Conservation (phyloP, 2,797 vertebrate species). For the Scomberomorus guttatus region DNA sequence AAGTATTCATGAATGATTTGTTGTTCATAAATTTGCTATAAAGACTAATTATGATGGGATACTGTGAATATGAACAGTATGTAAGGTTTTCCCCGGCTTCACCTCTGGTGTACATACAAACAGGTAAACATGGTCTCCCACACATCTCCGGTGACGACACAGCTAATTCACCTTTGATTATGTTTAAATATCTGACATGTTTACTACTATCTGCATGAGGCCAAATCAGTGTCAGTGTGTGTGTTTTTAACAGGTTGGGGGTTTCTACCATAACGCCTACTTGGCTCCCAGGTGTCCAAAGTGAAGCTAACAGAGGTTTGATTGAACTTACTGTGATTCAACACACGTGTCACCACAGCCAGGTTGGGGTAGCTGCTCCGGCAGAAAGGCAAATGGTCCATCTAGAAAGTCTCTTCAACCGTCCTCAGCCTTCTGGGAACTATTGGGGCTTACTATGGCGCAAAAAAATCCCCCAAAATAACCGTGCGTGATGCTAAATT, state of each 20-base stretch:
- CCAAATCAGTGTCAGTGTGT: no score
- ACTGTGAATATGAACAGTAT: no score
- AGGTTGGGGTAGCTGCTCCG: slow-evolving; percentile 68
- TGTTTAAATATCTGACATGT: not conserved
- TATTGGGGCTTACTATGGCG: fast-evolving
- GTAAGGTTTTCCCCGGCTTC: no score
- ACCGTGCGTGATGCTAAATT: fast-evolving
- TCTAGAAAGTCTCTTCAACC: not conserved
- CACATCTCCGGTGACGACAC: not conserved
- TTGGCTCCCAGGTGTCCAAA: not conserved
- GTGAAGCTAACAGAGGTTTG: no score
- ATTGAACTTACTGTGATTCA: slow-evolving; percentile 61
- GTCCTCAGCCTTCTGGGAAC: not conserved
- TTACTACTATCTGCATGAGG: no score
- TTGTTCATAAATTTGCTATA: no score
- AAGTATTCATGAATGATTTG: no score
- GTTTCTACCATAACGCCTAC: not conserved
- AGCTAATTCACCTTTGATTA: not conserved
- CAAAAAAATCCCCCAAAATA: not conserved
- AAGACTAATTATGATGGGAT: no score
- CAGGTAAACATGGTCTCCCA: no score
- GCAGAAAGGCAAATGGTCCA: slow-evolving; percentile 20
- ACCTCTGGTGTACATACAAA: no score
- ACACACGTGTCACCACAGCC: slow-evolving; percentile 69
- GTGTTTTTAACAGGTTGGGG: no score